Evolutionary conservation across 2,797 vertebrate species (phyloP), one percentile per base, ranked within the genome.

Genomic region (Smutsia temminckii): DNA sequence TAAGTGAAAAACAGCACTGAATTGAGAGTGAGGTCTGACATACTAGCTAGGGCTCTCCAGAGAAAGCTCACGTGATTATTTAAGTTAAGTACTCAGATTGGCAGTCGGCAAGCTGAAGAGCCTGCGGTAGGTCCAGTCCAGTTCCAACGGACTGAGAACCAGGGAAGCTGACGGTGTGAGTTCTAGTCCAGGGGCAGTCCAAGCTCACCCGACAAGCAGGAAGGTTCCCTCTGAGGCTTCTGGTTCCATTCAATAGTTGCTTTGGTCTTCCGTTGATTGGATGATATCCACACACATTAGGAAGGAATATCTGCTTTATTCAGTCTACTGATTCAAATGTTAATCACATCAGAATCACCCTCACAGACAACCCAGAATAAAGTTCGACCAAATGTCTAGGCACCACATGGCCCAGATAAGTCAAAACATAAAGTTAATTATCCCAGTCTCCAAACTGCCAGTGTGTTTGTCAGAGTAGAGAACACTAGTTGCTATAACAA

Each of bases 1-100:
- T 95, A 53, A 78, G 51, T 91, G 74, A 84, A 93, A 95, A 95
- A 87, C 32, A 78, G 6, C 49, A 79, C n/a, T 63, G 53, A 69
- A n/a, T 79, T 64, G 46, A 53, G 37, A 89, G n/a, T 55, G 61
- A 79, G 55, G 5, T 69, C 61, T 81, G 29, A 27, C 7, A 34
- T 64, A 51, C 2, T 83, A 4, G 64, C 8, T 53, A 25, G 20
- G 12, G 20, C 34, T 79, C 85, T 88, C 71, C 32, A 89, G 64
- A 71, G 51, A 83, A 87, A 53, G n/a, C 21, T 72, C 12, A 13
- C 27, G n/a, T 66, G 53, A 66, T 93, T 42, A 46, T 42, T 29
- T n/a, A 80, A 49, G 53, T 20, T n/a, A 37, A 71, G 49, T 87
- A 40, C 12, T 27, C 14, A 46, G 34, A 57, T 23, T 46, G 29